Evolutionary conservation across 1,140 invertebrate species (phyloP).

Genomic region (Drosophila azteca): DNA sequence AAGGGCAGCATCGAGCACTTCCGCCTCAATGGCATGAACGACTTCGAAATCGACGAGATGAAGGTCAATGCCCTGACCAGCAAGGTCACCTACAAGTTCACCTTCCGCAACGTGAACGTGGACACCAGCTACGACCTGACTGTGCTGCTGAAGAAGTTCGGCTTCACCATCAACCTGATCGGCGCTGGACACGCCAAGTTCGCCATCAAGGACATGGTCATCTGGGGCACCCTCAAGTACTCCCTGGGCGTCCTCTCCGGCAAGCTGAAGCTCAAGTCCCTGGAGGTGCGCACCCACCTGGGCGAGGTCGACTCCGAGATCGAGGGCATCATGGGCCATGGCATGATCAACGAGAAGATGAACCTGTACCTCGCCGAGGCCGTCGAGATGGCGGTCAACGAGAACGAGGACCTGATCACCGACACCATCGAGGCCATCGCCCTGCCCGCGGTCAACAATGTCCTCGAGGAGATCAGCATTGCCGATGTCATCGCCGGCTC

Average conservation of each 20-base stretch:
- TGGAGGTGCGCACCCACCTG: slow-evolving; percentile 71
- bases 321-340: slow-evolving; percentile 75
- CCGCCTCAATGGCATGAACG: slow-evolving; percentile 75
- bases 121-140: slow-evolving; percentile 71
- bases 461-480: slow-evolving; percentile 63
- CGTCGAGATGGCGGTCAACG: slow-evolving; percentile 71
- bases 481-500: slow-evolving; percentile 53
- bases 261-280: slow-evolving; percentile 71
- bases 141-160: slow-evolving; percentile 67
- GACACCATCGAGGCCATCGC: slow-evolving; percentile 76
- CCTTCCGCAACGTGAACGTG: slow-evolving; percentile 72
- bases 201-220: slow-evolving; percentile 71
- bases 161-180: slow-evolving; percentile 76
- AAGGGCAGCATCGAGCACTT: slow-evolving; percentile 71
- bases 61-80: slow-evolving; percentile 75
- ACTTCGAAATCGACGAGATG: slow-evolving; percentile 77
- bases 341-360: slow-evolving; percentile 69
- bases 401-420: slow-evolving; percentile 74
- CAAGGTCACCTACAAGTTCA: slow-evolving; percentile 76
- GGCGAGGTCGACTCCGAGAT: slow-evolving; percentile 80
- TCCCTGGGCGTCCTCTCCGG: slow-evolving; percentile 66
- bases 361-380: slow-evolving; percentile 72
- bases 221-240: slow-evolving; percentile 75
- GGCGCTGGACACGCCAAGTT: slow-evolving; percentile 76
- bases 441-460: slow-evolving; percentile 65